phyloP scores from a whole-genome alignment of 1,140 invertebrate genomes.

The Anagrus nilaparvatae region DNA sequence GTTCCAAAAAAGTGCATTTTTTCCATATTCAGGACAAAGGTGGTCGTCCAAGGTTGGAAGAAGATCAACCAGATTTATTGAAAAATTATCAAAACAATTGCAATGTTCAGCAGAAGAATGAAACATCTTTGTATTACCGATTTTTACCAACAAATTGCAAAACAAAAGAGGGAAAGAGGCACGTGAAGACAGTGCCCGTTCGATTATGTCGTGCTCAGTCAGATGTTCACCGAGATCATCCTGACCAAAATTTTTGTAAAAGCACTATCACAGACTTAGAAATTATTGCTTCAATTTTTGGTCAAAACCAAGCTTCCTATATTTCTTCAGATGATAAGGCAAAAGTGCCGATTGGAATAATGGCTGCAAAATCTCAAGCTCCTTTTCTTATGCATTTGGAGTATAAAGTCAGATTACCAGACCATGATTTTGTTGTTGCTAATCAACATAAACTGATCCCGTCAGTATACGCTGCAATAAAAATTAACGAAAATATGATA shows the following conservation, averaged over 20 bases:
- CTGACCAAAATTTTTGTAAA: constrained; percentile 2
- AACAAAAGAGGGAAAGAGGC: constrained; percentile 6
- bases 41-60: too few relatives aligned
- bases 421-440: constrained; percentile 39
- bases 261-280: neutral
- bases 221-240: constrained; percentile 5
- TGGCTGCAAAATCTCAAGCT: constrained; percentile 33
- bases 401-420: constrained; percentile 32
- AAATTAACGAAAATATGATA: constrained; percentile 20
- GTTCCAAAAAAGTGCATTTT: too few relatives aligned
- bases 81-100: too few relatives aligned
- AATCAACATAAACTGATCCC: constrained; percentile 29
- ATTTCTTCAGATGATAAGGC: constrained; percentile 35
- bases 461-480: constrained; percentile 24
- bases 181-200: constrained; percentile 2
- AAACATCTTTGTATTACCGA: constrained; percentile 6
- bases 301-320: constrained; percentile 18
- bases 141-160: constrained; percentile 7
- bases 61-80: too few relatives aligned
- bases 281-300: constrained; percentile 17
- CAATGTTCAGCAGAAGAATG: too few relatives aligned
- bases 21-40: too few relatives aligned
- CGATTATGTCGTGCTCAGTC: neutral
- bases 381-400: constrained; percentile 29
- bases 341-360: constrained; percentile 32